Conservation (phyloP, 2,113 vertebrate genomes). For the Passer domesticus region DNA sequence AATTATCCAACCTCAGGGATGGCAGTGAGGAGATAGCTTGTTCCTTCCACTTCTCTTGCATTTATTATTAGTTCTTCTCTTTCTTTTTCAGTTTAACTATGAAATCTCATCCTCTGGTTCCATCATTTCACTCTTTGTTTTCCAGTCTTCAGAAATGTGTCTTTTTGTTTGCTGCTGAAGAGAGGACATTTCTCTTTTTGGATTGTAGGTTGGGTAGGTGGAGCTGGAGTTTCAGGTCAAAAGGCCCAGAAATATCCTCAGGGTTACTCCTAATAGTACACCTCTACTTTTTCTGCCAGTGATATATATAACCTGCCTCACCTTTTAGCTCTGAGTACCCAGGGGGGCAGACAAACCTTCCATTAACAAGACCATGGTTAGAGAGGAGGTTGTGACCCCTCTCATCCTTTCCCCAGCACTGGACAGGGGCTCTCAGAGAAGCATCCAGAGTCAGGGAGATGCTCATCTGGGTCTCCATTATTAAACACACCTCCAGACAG, state of each 20-base stretch:
- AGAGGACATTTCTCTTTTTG: background rate
- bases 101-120: background rate
- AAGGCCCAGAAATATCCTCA: background rate
- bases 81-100: background rate
- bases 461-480: background rate
- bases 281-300: background rate
- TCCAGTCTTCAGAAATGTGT: background rate
- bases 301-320: background rate
- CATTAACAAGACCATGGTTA: background rate
- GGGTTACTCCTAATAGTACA: background rate
- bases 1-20: background rate
- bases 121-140: background rate
- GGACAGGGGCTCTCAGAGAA: background rate
- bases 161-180: background rate
- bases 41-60: background rate
- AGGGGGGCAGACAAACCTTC: background rate
- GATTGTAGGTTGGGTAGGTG: background rate
- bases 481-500: background rate
- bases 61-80: constrained; percentile 19
- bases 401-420: background rate
- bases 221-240: background rate
- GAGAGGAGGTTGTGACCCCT: background rate
- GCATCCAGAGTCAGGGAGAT: background rate
- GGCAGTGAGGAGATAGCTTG: background rate
- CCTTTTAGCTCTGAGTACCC: background rate